Evolutionary conservation across 2,797 vertebrate genomes (phyloP).

Genomic region (Protosalanx chinensis): DNA sequence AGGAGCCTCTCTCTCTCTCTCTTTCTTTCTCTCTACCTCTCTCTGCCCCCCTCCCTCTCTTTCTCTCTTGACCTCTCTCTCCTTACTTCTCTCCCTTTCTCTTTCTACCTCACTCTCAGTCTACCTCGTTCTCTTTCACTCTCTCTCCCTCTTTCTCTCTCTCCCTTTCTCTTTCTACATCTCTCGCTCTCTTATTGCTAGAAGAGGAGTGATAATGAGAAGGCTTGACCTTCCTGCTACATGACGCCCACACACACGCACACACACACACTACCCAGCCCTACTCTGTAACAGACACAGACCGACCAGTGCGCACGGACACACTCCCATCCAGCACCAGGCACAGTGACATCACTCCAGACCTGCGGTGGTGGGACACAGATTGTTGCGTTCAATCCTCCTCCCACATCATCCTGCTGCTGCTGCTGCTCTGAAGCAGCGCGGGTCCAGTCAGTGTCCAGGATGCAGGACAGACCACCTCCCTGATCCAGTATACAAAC

Average conservation of each 20-base stretch:
- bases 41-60: background rate
- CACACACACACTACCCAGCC: background rate
- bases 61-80: background rate
- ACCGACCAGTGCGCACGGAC: background rate
- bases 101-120: background rate
- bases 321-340: background rate
- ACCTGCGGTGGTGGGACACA: too few species aligned
- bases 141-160: background rate
- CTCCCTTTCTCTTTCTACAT: background rate
- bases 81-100: background rate
- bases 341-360: background rate
- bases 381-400: too few species aligned
- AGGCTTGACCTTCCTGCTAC: conserved; percentile 1
- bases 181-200: background rate
- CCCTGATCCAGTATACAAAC: background rate
- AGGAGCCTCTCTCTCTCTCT: background rate
- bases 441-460: background rate
- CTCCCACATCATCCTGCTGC: too few species aligned
- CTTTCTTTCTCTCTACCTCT: background rate
- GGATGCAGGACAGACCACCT: background rate
- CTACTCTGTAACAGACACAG: background rate
- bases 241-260: background rate
- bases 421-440: background rate
- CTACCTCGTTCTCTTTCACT: background rate
- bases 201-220: conserved; percentile 3